Conservation (phyloP, 2,888 invertebrate genomes). For the Acleris literana region DNA sequence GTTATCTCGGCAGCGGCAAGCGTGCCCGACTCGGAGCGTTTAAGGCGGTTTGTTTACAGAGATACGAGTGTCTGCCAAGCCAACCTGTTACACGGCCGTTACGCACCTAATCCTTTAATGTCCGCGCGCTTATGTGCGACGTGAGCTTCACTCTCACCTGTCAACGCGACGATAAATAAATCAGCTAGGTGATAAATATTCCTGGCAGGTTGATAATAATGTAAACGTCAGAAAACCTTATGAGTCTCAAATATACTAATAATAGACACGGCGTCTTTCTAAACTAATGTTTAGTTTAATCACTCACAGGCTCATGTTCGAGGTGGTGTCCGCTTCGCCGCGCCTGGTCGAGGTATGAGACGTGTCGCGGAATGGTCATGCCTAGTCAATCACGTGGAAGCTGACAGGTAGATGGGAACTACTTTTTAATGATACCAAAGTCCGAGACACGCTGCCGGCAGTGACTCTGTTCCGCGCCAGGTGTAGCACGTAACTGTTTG, state of each 20-base stretch:
- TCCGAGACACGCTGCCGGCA: conserved; percentile 1
- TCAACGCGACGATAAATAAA: conserved; percentile 50
- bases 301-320: conserved; percentile 31
- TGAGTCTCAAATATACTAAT: not conserved
- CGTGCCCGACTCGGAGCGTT: conserved; percentile 43
- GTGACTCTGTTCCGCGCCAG: conserved; percentile 2
- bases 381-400: conserved; percentile 12
- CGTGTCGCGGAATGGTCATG: conserved; percentile 31
- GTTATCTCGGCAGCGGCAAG: conserved; percentile 10
- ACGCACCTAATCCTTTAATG: conserved; percentile 62
- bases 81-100: conserved; percentile 40
- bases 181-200: conserved; percentile 3
- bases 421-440: conserved; percentile 16
- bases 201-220: conserved; percentile 1
- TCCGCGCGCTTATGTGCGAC: conserved; percentile 49
- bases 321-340: conserved; percentile 13
- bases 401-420: conserved; percentile 3
- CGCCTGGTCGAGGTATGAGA: conserved; percentile 26
- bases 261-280: not conserved
- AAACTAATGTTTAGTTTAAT: conserved; percentile 9
- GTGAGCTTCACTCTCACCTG: conserved; percentile 50
- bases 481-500: conserved; percentile 19
- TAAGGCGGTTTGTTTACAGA: conserved; percentile 52
- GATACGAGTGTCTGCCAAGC: conserved; percentile 38
- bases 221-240: conserved; percentile 1